Conservation (phyloP, 2,797 vertebrate genomes). For the Holocentrus rufus region DNA sequence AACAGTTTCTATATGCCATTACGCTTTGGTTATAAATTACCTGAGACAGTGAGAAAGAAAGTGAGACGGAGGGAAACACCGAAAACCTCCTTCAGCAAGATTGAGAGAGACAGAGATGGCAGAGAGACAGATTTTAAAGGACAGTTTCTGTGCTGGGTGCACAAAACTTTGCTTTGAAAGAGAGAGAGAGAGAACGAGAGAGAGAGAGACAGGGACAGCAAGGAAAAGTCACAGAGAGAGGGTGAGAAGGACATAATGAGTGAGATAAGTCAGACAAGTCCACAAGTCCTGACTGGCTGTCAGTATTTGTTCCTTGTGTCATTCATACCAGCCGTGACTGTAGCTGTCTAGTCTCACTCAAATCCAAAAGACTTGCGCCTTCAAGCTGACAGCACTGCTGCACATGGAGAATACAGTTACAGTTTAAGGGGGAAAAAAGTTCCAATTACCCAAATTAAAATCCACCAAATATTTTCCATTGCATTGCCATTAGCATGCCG, state of each 20-base stretch:
- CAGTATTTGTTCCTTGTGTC: constrained; percentile 37
- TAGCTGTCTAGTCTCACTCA: constrained; percentile 9
- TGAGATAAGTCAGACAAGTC: constrained; percentile 47
- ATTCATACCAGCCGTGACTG: constrained; percentile 19
- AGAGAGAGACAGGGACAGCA: constrained; percentile 24
- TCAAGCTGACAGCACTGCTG: constrained; percentile 20
- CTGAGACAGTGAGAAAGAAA: constrained; percentile 10
- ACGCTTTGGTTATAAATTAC: constrained; percentile 24
- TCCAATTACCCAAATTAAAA: neutral
- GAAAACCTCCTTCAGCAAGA: constrained; percentile 32
- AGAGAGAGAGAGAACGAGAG: constrained; percentile 42
- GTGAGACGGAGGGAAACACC: constrained; percentile 25
- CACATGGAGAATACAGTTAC: neutral
- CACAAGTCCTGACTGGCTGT: constrained; percentile 43
- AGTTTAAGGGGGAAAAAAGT: neutral
- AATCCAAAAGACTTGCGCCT: constrained; percentile 6
- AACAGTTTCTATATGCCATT: constrained; percentile 13
- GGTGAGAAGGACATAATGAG: constrained; percentile 46
- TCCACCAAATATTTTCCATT: no score
- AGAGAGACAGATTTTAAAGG: constrained; percentile 51
- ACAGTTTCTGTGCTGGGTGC: constrained; percentile 42
- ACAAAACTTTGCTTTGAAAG: constrained; percentile 41
- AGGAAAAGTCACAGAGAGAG: constrained; percentile 18
- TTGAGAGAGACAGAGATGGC: constrained; percentile 36
- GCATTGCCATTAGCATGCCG: no score